Evolutionary conservation across 2,888 invertebrate species (phyloP).

Genomic region (Chydorus sphaericus): DNA sequence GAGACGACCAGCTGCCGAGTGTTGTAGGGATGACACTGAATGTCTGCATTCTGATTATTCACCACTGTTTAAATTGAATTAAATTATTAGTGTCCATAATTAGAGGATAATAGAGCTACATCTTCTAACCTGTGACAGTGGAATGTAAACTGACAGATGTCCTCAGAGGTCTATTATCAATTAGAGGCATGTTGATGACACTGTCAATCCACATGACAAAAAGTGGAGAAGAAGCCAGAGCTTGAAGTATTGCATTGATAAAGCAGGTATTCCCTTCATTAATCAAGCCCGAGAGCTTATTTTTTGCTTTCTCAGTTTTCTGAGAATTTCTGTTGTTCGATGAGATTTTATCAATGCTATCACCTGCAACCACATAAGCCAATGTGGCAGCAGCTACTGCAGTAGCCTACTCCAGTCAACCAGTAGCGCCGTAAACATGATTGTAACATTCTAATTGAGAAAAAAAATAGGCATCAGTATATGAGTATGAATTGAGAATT

Average conservation of each 20-base stretch:
- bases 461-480: too few relatives aligned
- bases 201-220: constrained; percentile 65
- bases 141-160: background rate
- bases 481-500: too few relatives aligned
- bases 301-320: background rate
- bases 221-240: constrained; percentile 70
- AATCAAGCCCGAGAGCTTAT: constrained; percentile 46
- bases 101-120: background rate
- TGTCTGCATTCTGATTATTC: background rate
- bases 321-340: background rate
- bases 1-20: constrained; percentile 56
- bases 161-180: background rate
- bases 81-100: background rate
- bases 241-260: constrained; percentile 78
- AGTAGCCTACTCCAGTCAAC: constrained; percentile 3
- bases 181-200: constrained; percentile 11
- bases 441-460: constrained; percentile 1
- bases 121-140: background rate
- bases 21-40: constrained; percentile 34
- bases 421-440: background rate
- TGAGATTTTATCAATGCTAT: too few relatives aligned
- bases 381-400: background rate
- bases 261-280: constrained; percentile 90
- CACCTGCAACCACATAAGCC: background rate
- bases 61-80: background rate